A percentile compares a stretch with the other conserved stretches of the same genome.
These are phyloP conservation scores for Ifrita kowaldi DNA, from an alignment of 2,113 vertebrate species.

Conservation along the genomic window DNA sequence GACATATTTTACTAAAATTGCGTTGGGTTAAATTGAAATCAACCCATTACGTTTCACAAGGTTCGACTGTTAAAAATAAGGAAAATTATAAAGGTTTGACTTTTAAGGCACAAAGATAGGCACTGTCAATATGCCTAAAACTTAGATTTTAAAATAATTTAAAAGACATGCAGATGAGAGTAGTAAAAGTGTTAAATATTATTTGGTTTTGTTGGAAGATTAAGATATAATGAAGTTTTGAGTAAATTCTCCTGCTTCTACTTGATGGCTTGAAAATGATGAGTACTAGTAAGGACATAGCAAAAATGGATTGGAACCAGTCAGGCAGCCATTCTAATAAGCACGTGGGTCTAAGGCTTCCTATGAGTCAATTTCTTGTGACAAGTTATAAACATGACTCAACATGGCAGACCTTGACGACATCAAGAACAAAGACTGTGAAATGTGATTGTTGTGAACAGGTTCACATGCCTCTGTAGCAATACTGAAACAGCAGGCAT, in stretches of 20 bases:
- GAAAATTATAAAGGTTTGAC: not conserved
- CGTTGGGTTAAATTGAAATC: not conserved
- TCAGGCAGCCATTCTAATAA: not conserved
- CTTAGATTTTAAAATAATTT: not conserved
- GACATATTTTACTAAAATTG: not conserved
- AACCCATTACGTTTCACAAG: not conserved
- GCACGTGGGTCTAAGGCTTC: not conserved
- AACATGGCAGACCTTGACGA: not conserved
- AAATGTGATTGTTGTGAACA: not conserved
- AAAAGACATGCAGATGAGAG: not conserved
- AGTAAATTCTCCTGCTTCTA: not conserved
- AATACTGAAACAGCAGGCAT: not conserved
- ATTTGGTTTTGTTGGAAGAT: not conserved
- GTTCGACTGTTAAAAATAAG: not conserved
- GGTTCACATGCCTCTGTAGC: not conserved
- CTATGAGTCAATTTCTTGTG: not conserved
- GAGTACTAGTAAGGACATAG: fast-evolving
- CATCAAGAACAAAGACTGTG: not conserved
- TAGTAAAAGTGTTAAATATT: not conserved
- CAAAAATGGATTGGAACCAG: not conserved
- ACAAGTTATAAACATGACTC: not conserved
- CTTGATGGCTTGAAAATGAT: not conserved
- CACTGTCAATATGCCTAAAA: not conserved
- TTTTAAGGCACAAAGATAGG: not conserved
- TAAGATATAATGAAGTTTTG: not conserved